Evolutionary conservation across 2,113 vertebrate species (phyloP).

Genomic region (Thryonomys swinderianus): DNA sequence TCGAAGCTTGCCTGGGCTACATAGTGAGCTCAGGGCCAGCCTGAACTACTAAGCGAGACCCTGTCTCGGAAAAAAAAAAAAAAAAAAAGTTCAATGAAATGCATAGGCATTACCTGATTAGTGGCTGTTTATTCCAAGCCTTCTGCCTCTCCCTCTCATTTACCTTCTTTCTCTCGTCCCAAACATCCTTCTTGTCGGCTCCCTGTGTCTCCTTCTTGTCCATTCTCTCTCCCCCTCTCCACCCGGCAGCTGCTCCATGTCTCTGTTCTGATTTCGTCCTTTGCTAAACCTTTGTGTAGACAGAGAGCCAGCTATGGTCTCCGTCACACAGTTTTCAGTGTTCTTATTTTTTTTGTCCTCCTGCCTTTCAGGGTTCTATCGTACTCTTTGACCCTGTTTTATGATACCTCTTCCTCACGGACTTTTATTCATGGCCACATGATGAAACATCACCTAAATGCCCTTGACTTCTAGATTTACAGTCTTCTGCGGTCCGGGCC

Average conservation of each 20-base stretch:
- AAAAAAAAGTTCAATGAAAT: too few species aligned
- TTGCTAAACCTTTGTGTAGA: background rate
- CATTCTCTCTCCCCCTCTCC: background rate
- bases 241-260: background rate
- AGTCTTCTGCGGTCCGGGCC: background rate
- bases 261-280: accelerated
- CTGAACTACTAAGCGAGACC: too few species aligned
- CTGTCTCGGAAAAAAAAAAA: too few species aligned
- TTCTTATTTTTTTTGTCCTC: background rate
- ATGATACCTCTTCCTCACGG: background rate
- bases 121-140: background rate
- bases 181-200: background rate
- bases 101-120: background rate
- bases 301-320: background rate
- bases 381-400: background rate
- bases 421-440: background rate
- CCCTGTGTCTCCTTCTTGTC: background rate
- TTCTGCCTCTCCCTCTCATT: background rate
- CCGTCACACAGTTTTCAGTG: background rate
- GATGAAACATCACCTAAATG: background rate
- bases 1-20: too few species aligned
- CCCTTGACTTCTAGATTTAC: background rate
- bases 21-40: too few species aligned
- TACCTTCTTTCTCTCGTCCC: background rate
- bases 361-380: constrained; percentile 10